These are phyloP conservation scores for Apodemia mormo DNA, from an alignment of 2,888 invertebrate species.

Conservation along the genomic window DNA sequence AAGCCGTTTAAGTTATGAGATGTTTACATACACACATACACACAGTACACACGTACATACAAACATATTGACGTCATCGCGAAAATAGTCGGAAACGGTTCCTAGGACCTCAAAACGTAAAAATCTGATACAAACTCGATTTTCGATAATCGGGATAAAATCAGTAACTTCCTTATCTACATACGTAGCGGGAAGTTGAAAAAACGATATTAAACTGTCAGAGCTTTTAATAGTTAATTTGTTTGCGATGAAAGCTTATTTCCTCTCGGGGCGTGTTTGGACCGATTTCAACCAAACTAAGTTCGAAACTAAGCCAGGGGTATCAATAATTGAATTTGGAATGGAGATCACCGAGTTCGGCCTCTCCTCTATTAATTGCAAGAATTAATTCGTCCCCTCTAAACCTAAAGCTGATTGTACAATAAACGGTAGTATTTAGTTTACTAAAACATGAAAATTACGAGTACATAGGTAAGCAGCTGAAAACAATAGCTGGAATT, in stretches of 20 bases:
- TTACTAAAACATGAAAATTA: background rate
- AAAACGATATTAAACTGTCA: background rate
- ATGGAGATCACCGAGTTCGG: conserved; percentile 18
- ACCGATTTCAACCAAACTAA: conserved; percentile 14
- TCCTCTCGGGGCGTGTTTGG: conserved; percentile 2
- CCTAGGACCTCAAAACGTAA: no score
- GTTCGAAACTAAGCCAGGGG: conserved; percentile 18
- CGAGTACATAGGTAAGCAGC: no score
- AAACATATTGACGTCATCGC: no score
- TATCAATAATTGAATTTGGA: conserved; percentile 18
- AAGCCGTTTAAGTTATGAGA: no score
- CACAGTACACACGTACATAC: no score
- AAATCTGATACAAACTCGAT: no score
- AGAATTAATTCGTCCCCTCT: conserved; percentile 18
- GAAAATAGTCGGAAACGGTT: no score
- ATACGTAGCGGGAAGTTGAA: no score
- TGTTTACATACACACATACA: no score
- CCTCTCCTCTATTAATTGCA: conserved; percentile 18
- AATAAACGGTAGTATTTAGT: background rate
- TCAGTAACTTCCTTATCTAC: no score
- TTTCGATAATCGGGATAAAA: no score
- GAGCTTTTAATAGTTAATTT: conserved; percentile 14
- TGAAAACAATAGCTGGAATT: no score
- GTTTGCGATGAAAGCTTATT: conserved; percentile 3
- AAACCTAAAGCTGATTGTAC: conserved; percentile 7